phyloP scores from a whole-genome alignment of 2,797 vertebrate genomes.

The Myotis pilosus region DNA sequence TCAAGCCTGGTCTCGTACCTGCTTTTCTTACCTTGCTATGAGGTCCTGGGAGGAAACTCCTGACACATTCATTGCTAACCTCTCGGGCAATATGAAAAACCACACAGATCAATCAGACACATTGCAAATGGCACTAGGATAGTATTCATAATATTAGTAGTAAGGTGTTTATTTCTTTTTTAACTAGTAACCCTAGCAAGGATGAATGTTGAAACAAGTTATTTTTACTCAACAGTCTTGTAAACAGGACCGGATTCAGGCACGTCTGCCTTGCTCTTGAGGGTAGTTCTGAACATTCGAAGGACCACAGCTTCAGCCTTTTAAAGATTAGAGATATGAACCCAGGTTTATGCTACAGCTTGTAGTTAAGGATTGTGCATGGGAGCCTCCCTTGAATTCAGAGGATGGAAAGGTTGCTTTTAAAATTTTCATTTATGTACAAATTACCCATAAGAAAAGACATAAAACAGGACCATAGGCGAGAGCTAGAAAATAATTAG shows the following conservation, averaged over 20 bases:
- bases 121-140: not conserved
- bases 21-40: not conserved
- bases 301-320: not conserved
- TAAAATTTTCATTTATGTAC: not conserved
- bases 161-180: not conserved
- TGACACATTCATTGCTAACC: not conserved
- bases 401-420: not conserved
- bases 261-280: not conserved
- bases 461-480: not conserved
- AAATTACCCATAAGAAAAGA: slow-evolving; percentile 2
- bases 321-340: not conserved
- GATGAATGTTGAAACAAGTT: not conserved
- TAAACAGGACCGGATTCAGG: not conserved
- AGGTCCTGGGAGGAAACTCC: not conserved
- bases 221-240: not conserved
- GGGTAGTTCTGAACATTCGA: not conserved
- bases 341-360: not conserved
- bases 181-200: not conserved
- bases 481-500: slow-evolving; percentile 31
- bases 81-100: not conserved
- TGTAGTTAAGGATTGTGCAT: not conserved
- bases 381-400: not conserved
- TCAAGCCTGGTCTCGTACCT: not conserved
- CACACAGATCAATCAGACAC: not conserved
- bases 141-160: not conserved